Evolutionary conservation across 2,113 vertebrate genomes (phyloP).

Genomic region (Psittacara wagleri): DNA sequence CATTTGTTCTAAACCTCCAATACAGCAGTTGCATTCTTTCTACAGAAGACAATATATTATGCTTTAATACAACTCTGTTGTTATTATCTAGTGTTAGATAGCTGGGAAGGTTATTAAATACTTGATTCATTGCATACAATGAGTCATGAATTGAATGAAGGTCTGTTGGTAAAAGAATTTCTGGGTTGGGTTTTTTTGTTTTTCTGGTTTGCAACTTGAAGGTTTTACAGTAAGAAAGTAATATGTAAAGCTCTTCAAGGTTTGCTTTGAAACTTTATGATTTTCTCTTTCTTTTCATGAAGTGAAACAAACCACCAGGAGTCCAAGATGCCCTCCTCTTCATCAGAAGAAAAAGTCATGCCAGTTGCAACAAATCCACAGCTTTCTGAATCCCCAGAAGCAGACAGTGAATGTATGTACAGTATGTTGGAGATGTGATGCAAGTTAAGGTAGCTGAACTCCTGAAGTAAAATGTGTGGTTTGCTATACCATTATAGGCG

Average conservation of each 20-base stretch:
- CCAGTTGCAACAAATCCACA: background rate
- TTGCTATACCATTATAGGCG: background rate
- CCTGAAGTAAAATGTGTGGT: background rate
- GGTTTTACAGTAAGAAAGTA: background rate
- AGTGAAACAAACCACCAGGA: conserved; percentile 32
- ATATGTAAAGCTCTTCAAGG: background rate
- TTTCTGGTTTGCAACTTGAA: background rate
- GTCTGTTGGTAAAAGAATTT: background rate
- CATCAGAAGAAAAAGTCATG: conserved; percentile 20
- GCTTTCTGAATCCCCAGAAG: background rate
- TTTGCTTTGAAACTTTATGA: background rate
- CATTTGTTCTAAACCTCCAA: background rate
- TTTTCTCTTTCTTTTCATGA: conserved; percentile 6
- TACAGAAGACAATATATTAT: background rate
- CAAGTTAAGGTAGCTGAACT: background rate
- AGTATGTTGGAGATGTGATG: background rate
- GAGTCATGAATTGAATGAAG: background rate
- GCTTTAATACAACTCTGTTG: background rate
- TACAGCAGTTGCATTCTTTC: background rate
- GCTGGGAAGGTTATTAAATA: background rate
- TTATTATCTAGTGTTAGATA: background rate
- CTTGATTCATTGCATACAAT: background rate
- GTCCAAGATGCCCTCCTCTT: background rate
- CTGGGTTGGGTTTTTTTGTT: background rate
- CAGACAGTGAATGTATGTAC: conserved; percentile 55